A percentile compares a stretch with the other conserved stretches of the same genome.
phyloP scores from a whole-genome alignment of 2,797 vertebrate genomes.

The Galago senegalensis region DNA sequence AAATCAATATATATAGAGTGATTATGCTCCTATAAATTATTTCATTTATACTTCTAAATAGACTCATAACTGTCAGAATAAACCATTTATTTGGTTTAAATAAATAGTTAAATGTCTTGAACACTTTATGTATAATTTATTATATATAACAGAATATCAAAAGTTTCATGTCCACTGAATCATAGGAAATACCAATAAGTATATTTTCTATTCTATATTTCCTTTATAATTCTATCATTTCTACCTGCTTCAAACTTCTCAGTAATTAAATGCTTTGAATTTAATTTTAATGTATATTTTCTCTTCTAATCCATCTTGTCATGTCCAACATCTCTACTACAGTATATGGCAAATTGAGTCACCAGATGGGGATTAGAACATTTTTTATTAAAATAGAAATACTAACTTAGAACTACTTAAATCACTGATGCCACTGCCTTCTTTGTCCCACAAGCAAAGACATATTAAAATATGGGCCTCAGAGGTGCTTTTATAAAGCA shows the following conservation, averaged over 20 bases:
- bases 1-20: constrained; percentile 47
- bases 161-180: neutral
- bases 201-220: neutral
- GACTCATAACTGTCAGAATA: neutral
- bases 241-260: neutral
- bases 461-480: neutral
- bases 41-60: constrained; percentile 72
- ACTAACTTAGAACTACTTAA: neutral
- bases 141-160: neutral
- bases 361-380: neutral
- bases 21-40: constrained; percentile 51
- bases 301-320: neutral
- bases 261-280: constrained; percentile 10
- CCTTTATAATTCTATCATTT: constrained; percentile 8
- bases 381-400: constrained; percentile 22
- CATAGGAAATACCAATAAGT: neutral
- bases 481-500: neutral
- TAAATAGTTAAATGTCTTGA: constrained; percentile 32
- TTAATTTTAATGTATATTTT: constrained; percentile 20
- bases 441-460: neutral
- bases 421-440: neutral
- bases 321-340: neutral
- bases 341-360: neutral
- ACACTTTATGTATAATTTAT: constrained; percentile 39
- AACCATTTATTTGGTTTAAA: neutral